A percentile compares a stretch with the other conserved stretches of the same genome.
These are phyloP conservation scores for Pristionchus mayeri DNA, from an alignment of 2,888 invertebrate species.

Conservation along the genomic window DNA sequence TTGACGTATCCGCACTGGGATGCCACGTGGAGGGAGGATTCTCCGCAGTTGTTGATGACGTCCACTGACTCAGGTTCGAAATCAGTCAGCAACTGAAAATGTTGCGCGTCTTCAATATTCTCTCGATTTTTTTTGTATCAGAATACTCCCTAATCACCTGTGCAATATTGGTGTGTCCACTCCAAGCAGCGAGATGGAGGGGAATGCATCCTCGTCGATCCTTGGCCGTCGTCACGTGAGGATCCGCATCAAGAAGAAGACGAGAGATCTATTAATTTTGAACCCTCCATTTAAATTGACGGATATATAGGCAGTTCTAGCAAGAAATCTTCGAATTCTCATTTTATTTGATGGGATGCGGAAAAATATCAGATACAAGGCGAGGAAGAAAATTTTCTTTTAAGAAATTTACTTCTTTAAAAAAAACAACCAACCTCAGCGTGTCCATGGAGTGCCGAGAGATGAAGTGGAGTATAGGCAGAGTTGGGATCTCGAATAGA, in stretches of 20 bases:
- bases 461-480: conserved; percentile 82
- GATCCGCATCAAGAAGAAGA: conserved; percentile 65
- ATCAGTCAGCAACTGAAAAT: conserved; percentile 58
- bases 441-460: conserved; percentile 85
- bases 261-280: conserved; percentile 49
- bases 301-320: no score
- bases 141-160: no score
- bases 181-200: conserved; percentile 73
- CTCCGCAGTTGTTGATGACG: conserved; percentile 65
- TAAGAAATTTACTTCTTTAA: no score
- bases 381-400: no score
- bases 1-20: conserved; percentile 84
- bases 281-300: no score
- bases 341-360: no score
- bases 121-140: neutral
- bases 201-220: conserved; percentile 69
- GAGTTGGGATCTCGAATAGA: conserved; percentile 60
- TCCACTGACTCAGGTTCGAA: conserved; percentile 55
- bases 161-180: conserved; percentile 67
- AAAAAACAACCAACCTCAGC: conserved; percentile 78
- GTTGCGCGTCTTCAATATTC: neutral
- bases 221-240: conserved; percentile 56
- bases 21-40: conserved; percentile 85
- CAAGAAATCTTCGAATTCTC: no score
- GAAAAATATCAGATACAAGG: no score